These are phyloP conservation scores for Drosophila watanabei DNA, from an alignment of 1,140 invertebrate species.

Conservation along the genomic window DNA sequence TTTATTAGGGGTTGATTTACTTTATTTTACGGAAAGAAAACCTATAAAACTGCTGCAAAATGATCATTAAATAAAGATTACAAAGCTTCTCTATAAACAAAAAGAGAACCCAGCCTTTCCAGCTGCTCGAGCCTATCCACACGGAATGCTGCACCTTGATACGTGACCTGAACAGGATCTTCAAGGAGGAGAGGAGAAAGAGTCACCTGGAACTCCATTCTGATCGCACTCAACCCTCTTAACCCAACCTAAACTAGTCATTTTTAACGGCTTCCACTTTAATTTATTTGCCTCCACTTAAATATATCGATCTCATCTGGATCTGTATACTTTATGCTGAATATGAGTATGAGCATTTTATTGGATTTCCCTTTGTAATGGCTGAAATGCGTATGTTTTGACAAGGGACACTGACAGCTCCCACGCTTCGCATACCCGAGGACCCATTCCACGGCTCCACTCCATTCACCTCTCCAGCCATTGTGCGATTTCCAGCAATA, in stretches of 20 bases:
- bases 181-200: not conserved
- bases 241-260: not conserved
- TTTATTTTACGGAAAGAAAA: not conserved
- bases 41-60: not conserved
- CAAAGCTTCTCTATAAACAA: not conserved
- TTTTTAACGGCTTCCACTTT: not conserved
- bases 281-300: not conserved
- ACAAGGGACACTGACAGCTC: conserved; percentile 45
- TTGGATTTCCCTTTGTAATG: conserved; percentile 25
- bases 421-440: not conserved
- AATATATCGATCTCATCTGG: conserved; percentile 4
- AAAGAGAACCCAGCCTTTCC: too few species aligned
- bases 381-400: conserved; percentile 39
- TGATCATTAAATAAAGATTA: not conserved
- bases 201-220: not conserved
- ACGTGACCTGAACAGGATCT: not conserved
- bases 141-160: not conserved
- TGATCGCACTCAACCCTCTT: too few species aligned
- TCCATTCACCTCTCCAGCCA: conserved; percentile 3
- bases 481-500: conserved; percentile 62
- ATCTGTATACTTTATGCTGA: not conserved
- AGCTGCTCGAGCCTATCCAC: not conserved
- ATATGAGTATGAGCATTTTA: conserved; percentile 18
- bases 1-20: not conserved
- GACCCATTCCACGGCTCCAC: not conserved